Evolutionary conservation across 2,888 invertebrate species (phyloP), one percentile per base, ranked within the genome.

Genomic region (Steinernema hermaphroditum): DNA sequence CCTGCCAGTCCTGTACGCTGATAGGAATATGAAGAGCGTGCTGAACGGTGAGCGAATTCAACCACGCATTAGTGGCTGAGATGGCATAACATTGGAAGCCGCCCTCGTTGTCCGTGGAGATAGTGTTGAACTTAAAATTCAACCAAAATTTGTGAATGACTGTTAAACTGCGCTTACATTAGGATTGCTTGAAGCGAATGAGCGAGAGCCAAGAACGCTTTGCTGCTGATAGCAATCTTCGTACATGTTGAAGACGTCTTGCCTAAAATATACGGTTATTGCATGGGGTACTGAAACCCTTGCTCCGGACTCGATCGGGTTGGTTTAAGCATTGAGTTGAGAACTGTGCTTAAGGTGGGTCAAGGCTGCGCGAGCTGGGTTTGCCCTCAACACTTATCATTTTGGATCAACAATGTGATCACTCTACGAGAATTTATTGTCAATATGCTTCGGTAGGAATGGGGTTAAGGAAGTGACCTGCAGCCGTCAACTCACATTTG

Each of bases 181-280:
- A 2, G 43, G 49, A 27, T 50, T n/a, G 41, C 0, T 12, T 22
- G 27, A 62, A 29, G 27, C 29, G 32, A 16, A 32, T 16, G 32
- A 62, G 9, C 32, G 27, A 6, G 62, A 27, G 27, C 78, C 77
- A 29, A 77, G 70, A 2, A 77, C 46, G 49, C 37, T 41, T n/a
- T 50, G 78, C 44, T 81, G 79, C 62, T 81, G 76, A 73, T 83
- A 83, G 69, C 83, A 83, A 54, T 83, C 83, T 71, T 81, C 78
- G 49, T 79, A 81, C 29, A 79, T 80, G 75, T 82, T 82, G 78
- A 83, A 83, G 29, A 82, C 80, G 70, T 80, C 71, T 70, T 80
- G 81, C 44, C 75, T 49, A 34, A 54, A n/a, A n/a, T n/a, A n/a
- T n/a, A n/a, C n/a, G n/a, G n/a, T n/a, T n/a, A n/a, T n/a, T n/a